Evolutionary conservation across 92 coral and sea anemone genomes (phyloP), one percentile per base, ranked within the genome.

Genomic region (Phenganax marumi): DNA sequence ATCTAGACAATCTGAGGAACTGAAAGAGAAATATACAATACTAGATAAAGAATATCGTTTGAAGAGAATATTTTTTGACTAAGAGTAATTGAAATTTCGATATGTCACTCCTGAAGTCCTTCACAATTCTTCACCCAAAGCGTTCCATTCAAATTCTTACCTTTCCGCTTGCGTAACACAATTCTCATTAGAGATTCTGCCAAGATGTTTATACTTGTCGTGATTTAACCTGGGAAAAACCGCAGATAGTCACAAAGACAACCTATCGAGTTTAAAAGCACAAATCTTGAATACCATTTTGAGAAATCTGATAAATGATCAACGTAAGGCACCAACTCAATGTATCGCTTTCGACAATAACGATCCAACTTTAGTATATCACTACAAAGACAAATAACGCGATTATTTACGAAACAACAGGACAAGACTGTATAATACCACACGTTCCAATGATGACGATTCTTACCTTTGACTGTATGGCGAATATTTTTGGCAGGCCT

Each of bases 281-380:
- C 46, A 21, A 33, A 18, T 26, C 2, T 13, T n/a, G 7, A 46
- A 6, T 68, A 95, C 97, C 97, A 95, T 8, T 86, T 90, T 63
- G 87, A 61, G 81, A 90, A 92, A 11, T 92, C 97, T 6, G 97
- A 90, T 49, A 92, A 81, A 81, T 93, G 93, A 33, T 95, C 98
- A 63, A 95, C 60, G 52, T 89, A 97, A 4, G 98, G 98, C 14
- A 95, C 85, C 17, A 95, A 85, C 73, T 95, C 98, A 16, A 95
- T 86, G 75, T 90, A 92, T 85, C 98, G 84, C 52, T 76, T 85
- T 70, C 89, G 84, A 76, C 98, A 95, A 71, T 95, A 95, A 56
- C 84, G 85, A 84, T 95, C 98, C 52, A 95, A 84, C 76, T 90
- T 90, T 24, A 95, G 84, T 47, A 95, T 89, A 55, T 95, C 97